Evolutionary conservation across 2,797 vertebrate genomes (phyloP), one percentile per base, ranked within the genome.

Genomic region (Cheirogaleus major): DNA sequence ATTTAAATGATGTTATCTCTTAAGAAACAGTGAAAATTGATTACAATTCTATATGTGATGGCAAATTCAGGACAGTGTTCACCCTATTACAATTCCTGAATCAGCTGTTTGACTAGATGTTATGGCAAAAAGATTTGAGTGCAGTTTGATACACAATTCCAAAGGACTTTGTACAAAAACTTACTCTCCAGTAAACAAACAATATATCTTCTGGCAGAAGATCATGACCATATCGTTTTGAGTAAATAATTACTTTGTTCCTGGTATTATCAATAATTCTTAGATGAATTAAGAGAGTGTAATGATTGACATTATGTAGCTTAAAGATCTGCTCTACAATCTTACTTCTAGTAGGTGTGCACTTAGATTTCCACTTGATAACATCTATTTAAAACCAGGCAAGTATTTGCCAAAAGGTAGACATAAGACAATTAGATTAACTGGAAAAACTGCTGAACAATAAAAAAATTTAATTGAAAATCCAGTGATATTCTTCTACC

Each of bases 391-490:
- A 52, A 65, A 91, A 59, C 10, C 48, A 85, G 35, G 9, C 5
- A 59, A 5, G 70, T 25, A 83, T 67, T 86, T 59, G 15, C 22
- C 38, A 93, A 79, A 45, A 86, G 32, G 69, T 23, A 70, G 11
- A 93, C 48, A 81, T 13, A 84, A 30, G 43, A 13, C 14, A 61
- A 72, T 65, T 83, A 43, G 5, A 22, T 30, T 15, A 85, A 55
- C 27, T 70, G 5, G n/a, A 38, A 92, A 52, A 95, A 72, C 2
- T 22, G 3, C 5, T 73, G 14, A 87, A 18, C 17, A 65, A 93
- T 32, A 94, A 95, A 48, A 91, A 52, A 23, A 93, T 52, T 91
- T 78, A 91, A 92, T 35, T 89, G 22, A 92, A 94, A 92, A 67
- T 78, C 43, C 79, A 63, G 5, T 57, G 6, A 82, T 45, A 50